Evolutionary conservation across 2,888 invertebrate species (phyloP), one percentile per base, ranked within the genome.

Genomic region (Andrena fulva): DNA sequence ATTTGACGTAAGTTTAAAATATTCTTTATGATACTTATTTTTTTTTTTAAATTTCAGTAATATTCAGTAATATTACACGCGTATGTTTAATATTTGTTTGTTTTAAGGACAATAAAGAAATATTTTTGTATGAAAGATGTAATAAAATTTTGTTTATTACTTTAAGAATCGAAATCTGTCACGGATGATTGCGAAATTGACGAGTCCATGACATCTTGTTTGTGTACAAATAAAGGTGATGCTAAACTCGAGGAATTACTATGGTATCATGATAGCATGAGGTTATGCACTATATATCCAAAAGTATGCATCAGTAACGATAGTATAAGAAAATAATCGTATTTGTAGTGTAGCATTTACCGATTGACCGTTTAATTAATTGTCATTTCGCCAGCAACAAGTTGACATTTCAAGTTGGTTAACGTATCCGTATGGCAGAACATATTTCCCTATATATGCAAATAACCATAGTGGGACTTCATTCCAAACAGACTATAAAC

Each of bases 201-300:
- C 33, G 85, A 91, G 79, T 83, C 87, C 71, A 89, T 95, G 64
- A 95, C 95, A 90, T 95, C 95, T 48, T 94, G 94, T 88, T 91
- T 95, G 12, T 95, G 96, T 88, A 94, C 93, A 70, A 95, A 95
- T 91, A 95, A 95, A 71, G 95, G 94, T 89, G 94, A 94, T 92
- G 95, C 95, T 78, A 95, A 95, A 91, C 94, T 96, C 7, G 96
- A 96, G 91, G 96, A 96, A 92, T 94, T 97, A 20, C 91, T 96
- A 1, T 96, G 95, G 94, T 94, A 94, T 83, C 93, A 94, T 63
- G 95, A 94, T 1, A 94, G 95, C 69, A 94, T 95, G 76, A 93
- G 95, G 84, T 95, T 95, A 5, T 95, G 95, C 87, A 95, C 95
- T 1, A 92, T 96, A 79, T 95, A 95, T 85, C 96, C 96, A 33